Evolutionary conservation across 2,888 invertebrate species (phyloP), one percentile per base, ranked within the genome.

Genomic region (Biston stratarius): DNA sequence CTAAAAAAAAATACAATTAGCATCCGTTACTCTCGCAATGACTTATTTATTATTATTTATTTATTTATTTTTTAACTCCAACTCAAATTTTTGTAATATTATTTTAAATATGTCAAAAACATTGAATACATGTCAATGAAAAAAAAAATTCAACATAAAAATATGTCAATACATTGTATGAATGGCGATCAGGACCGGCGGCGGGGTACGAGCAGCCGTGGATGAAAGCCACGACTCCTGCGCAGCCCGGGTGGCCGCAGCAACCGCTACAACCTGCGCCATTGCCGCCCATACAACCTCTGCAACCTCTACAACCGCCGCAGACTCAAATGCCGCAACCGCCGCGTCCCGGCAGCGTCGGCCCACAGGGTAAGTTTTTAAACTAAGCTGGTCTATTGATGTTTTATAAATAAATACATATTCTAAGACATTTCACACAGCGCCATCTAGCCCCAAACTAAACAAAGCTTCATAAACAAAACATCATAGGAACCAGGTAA

Each of bases 301-400:
- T 74, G 33, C 75, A 72, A 6, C 67, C 78, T 7, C 64, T 58
- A 1, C 60, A 67, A 6, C 68, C 78, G 6, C 64, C 57, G 3
- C 42, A 55, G 2, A 67, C 67, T 15, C 74, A 72, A 24, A 74
- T 70, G 6, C 68, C 78, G 5, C 84, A 83, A 63, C 85, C 83
- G 15, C 80, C 83, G 2, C 76, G 87, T 0, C 89, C 90, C 0
- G 85, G 83, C 78, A 92, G 91, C 67, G 87, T 85, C 0, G 87
- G 89, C 0, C 82, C 90, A 0, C 82, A 83, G 1, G 89, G 90
- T 89, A 58, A 0, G 33, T 24, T 10, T 60, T 38, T 6, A 6
- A 38, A 9, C 0, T 8, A 6, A 38, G 38, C 38, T 38, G n/a
- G n/a, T n/a, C n/a, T n/a, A n/a, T 8, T 14, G 8, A 9, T 47